Evolutionary conservation across 2,888 invertebrate species (phyloP).

Genomic region (Teleogryllus oceanicus): DNA sequence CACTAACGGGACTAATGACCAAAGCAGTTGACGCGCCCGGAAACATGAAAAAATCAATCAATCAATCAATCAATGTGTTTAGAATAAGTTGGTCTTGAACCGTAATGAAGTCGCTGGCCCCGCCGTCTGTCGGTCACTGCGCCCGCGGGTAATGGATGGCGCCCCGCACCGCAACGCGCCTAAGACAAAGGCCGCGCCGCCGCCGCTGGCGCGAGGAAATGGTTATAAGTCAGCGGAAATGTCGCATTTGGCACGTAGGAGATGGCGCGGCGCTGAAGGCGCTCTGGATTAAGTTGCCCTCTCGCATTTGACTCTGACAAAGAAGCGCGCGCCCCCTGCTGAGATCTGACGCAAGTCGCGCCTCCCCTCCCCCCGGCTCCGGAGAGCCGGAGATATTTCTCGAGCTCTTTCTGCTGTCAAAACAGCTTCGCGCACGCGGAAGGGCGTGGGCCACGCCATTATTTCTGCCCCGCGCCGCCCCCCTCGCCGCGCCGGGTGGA

Average conservation of each 20-base stretch:
- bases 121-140: too few species aligned
- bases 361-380: not conserved
- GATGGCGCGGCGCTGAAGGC: not conserved
- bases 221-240: not conserved
- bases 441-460: conserved; percentile 4
- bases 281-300: conserved; percentile 1
- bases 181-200: not conserved
- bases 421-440: not conserved
- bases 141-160: too few species aligned
- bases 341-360: conserved; percentile 18
- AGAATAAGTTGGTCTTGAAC: too few species aligned
- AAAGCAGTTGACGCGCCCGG: too few species aligned
- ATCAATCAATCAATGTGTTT: too few species aligned
- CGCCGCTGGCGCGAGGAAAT: not conserved
- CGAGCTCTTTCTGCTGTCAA: conserved; percentile 9
- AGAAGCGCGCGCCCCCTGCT: not conserved
- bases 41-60: too few species aligned
- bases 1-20: too few species aligned
- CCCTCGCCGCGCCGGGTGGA: not conserved
- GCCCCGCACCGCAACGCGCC: too few species aligned
- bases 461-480: not conserved
- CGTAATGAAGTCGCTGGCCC: too few species aligned
- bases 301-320: conserved; percentile 9
- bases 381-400: not conserved
- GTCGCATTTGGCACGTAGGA: conserved; percentile 7